Base-by-base conservation (phyloP, 2,113 vertebrate species). In the Sander vitreus region DNA sequence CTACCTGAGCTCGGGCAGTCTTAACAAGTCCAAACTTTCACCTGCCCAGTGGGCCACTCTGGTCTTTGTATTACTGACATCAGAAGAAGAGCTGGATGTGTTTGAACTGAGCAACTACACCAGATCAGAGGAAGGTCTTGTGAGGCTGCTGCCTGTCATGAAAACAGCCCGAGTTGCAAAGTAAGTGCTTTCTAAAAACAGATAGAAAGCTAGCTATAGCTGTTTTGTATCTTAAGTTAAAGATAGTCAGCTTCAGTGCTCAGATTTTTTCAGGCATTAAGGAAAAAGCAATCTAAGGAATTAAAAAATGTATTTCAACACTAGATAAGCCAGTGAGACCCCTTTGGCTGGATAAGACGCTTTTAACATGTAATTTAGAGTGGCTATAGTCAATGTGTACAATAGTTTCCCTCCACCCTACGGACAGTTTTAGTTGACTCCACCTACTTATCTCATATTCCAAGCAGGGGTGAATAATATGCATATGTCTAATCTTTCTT, bases 31-130 rank as follows among this genome's bases (percentile, higher is more conserved):
- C 43, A 73, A 47, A 2, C 91, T 93, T 5, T 90, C 90, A 1
- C 30, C 90, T 1, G 53, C 91, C 1, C 92, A 93, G 85, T 93
- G 92, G 91, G 48, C 89, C 45, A 84, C 89, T 13, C 83, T 94
- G 73, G 84, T 92, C 33, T 92, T 91, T 77, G 89, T 94, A 0
- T 53, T 93, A 18, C 66, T 93, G 74, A 93, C 93, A 0, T 94
- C 93, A 57, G 91, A 93, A 6, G 85, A 92, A 21, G 88, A 93
- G 43, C 66, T 92, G 64, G 73, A 30, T 13, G 80, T 73, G 50
- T 94, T 94, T 63, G 27, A 90, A 1, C 85, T 93, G 63, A 83
- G 83, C 59, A 78, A 86, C 23, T 94, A 92, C 84, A 10, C 27
- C 73, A 78, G 84, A 63, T 92, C 92, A 11, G 88, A 93, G 59